These are phyloP conservation scores for Pedetes capensis DNA, from an alignment of 2,113 vertebrate genomes.

Conservation along the genomic window DNA sequence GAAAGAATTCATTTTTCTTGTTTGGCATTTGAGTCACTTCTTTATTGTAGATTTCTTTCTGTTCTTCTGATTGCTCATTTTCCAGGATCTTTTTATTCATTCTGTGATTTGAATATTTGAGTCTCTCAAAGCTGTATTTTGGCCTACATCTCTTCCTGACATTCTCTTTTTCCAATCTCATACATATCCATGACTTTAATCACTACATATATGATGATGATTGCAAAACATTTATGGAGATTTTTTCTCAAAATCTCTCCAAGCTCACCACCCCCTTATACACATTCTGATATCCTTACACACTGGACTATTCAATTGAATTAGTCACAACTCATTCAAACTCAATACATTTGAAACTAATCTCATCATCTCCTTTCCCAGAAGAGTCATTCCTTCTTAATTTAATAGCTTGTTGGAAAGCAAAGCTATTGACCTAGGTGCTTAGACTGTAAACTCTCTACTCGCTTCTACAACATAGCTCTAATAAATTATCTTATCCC, in stretches of 20 bases:
- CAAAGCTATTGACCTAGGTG: background rate
- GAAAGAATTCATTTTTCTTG: background rate
- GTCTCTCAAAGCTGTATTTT: background rate
- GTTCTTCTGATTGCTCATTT: background rate
- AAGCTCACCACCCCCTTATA: background rate
- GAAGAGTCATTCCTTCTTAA: constrained; percentile 10
- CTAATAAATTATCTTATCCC: background rate
- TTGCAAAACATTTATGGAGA: background rate
- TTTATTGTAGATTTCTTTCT: background rate
- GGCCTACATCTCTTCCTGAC: background rate
- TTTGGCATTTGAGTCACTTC: background rate
- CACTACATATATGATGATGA: background rate
- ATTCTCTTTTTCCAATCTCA: background rate
- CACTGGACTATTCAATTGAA: too few species aligned
- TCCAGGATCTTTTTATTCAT: background rate
- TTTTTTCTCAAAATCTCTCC: background rate
- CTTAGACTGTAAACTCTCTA: background rate
- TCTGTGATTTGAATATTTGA: background rate
- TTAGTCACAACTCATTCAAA: background rate
- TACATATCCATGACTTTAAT: background rate
- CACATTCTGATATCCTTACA: background rate
- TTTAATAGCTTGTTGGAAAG: background rate
- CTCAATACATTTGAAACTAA: background rate
- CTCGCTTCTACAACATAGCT: background rate
- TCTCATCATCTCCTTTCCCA: background rate